phyloP scores from a whole-genome alignment of 2,888 invertebrate species.

The Carpatolechia fugitivella region DNA sequence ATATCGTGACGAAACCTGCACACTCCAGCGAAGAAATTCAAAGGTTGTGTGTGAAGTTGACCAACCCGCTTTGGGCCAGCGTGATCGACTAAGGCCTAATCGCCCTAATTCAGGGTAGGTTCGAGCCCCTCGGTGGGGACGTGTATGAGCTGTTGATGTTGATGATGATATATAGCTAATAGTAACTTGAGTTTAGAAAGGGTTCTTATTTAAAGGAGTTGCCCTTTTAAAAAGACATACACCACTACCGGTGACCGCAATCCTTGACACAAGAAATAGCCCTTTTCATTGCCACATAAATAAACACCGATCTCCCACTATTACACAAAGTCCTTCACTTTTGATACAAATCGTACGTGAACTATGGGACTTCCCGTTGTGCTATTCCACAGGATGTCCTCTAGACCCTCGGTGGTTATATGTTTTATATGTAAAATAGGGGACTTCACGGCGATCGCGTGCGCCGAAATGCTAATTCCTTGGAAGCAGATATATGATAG shows the following conservation, averaged over 20 bases:
- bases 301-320: not conserved
- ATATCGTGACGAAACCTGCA: no score
- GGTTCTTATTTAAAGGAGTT: no score
- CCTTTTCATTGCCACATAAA: slow-evolving; percentile 7
- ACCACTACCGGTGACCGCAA: not conserved
- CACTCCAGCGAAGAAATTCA: no score
- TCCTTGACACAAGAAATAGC: slow-evolving; percentile 1
- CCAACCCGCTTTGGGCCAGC: no score
- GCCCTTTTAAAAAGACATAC: no score
- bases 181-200: no score
- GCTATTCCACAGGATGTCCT: not conserved
- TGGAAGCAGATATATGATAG: slow-evolving; percentile 35
- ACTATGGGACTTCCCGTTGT: not conserved
- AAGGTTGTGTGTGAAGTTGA: no score
- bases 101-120: no score
- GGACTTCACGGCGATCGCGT: slow-evolving; percentile 32
- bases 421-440: not conserved
- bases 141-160: no score
- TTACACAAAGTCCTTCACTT: not conserved
- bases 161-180: no score
- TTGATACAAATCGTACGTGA: not conserved
- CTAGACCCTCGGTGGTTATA: not conserved
- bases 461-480: slow-evolving; percentile 38
- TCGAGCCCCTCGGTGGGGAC: no score
- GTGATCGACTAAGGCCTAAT: no score